A percentile compares a stretch with the other conserved stretches of the same genome.
Evolutionary conservation across 37 sponge, comb jelly and placozoan genomes (phyloP).

Genomic region (Beroe ovata): DNA sequence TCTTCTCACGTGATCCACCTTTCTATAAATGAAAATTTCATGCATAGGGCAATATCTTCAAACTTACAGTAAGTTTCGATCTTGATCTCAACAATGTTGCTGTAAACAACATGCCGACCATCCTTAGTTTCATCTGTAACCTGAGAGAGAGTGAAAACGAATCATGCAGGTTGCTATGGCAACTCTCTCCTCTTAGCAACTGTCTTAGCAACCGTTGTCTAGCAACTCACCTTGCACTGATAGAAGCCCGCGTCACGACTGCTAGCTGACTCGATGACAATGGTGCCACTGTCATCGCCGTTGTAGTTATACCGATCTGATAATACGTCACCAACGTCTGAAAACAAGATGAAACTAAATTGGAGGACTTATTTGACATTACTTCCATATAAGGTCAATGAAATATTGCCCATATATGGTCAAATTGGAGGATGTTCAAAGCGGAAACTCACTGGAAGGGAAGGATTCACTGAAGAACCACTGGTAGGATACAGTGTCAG

Average conservation of each 20-base stretch:
- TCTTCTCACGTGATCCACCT: no score
- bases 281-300: neutral
- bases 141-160: no score
- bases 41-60: no score
- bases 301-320: neutral
- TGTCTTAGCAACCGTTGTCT: no score
- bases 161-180: no score
- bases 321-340: neutral
- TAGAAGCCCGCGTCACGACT: slow-evolving; percentile 17
- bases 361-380: no score
- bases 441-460: slow-evolving; percentile 5
- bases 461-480: slow-evolving; percentile 35
- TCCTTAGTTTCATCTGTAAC: slow-evolving; percentile 45
- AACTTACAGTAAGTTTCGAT: slow-evolving; percentile 65
- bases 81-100: slow-evolving; percentile 45
- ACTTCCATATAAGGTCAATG: no score
- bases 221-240: slow-evolving; percentile 50
- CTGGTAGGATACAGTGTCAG: neutral
- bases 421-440: no score
- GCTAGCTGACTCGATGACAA: neutral
- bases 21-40: no score
- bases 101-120: slow-evolving; percentile 8
- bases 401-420: no score
- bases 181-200: neutral
- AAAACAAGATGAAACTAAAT: no score